Percentiles rank a stretch among this genome's conserved stretches.
Conservation (phyloP, 2,888 invertebrate species). For the Nowickia ferox region DNA sequence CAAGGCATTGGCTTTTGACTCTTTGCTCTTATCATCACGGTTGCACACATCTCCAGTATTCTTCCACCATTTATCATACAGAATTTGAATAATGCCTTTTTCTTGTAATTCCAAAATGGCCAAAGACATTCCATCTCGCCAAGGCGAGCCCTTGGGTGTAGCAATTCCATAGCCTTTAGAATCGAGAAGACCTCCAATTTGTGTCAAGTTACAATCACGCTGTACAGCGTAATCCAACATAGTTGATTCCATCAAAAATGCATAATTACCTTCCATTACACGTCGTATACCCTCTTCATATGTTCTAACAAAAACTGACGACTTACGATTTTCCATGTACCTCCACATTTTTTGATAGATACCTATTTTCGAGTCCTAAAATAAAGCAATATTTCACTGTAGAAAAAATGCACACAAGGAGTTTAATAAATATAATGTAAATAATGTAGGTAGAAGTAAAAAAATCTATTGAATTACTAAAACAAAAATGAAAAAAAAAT, state of each 20-base stretch:
- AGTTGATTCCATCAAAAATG: conserved; percentile 99
- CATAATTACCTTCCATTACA: conserved; percentile 95
- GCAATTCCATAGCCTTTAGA: conserved; percentile 95
- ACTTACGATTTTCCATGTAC: conserved; percentile 92
- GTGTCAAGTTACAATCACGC: conserved; percentile 97
- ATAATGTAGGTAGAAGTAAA: no score
- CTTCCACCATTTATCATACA: conserved; percentile 99
- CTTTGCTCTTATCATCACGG: conserved; percentile 93
- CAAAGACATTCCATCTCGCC: conserved; percentile 98
- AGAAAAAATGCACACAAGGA: background rate
- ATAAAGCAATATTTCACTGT: conserved; percentile 4
- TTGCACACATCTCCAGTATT: conserved; percentile 96
- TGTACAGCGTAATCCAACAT: conserved; percentile 98
- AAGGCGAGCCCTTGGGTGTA: conserved; percentile 96
- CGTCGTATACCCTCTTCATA: conserved; percentile 96
- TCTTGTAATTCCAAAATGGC: conserved; percentile 98
- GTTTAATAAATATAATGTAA: no score
- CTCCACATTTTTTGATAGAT: conserved; percentile 98
- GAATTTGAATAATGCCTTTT: conserved; percentile 94
- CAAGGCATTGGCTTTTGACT: conserved; percentile 95
- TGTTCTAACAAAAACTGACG: conserved; percentile 92
- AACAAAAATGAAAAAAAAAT: no score
- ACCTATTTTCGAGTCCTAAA: conserved; percentile 93
- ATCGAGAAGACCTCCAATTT: conserved; percentile 91
- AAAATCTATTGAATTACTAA: no score